Conservation (phyloP, 2,113 vertebrate species). For the Leptobrachium ailaonicum region DNA sequence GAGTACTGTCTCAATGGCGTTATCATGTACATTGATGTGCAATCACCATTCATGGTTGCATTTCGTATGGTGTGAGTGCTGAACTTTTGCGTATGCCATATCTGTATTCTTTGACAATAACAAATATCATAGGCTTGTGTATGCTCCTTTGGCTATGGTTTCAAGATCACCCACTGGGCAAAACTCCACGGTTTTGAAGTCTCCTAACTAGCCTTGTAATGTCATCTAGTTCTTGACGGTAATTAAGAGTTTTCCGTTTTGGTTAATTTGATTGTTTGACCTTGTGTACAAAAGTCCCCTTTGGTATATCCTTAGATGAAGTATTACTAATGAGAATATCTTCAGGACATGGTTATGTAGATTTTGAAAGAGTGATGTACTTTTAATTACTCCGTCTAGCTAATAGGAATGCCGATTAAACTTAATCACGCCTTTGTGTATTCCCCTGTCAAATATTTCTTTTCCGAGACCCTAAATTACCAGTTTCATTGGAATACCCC, state of each 20-base stretch:
- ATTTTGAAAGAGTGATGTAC: conserved; percentile 60
- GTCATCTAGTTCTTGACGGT: not conserved
- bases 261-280: conserved; percentile 29
- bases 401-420: conserved; percentile 57
- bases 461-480: conserved; percentile 57
- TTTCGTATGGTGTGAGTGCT: too few species aligned
- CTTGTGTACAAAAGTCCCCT: conserved; percentile 50
- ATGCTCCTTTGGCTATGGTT: too few species aligned
- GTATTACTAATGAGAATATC: conserved; percentile 57
- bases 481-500: conserved; percentile 49
- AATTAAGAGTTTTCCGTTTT: conserved; percentile 7
- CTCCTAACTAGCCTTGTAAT: not conserved
- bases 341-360: conserved; percentile 67
- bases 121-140: too few species aligned
- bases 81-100: too few species aligned
- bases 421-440: conserved; percentile 51
- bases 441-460: conserved; percentile 58
- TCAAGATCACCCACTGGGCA: too few species aligned
- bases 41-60: too few species aligned
- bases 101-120: too few species aligned
- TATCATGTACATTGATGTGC: too few species aligned
- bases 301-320: conserved; percentile 54
- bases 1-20: too few species aligned
- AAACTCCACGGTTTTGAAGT: not conserved
- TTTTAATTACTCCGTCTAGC: conserved; percentile 67